Evolutionary conservation across 2,797 vertebrate species (phyloP), one percentile per base, ranked within the genome.

Genomic region (Coluber constrictor): DNA sequence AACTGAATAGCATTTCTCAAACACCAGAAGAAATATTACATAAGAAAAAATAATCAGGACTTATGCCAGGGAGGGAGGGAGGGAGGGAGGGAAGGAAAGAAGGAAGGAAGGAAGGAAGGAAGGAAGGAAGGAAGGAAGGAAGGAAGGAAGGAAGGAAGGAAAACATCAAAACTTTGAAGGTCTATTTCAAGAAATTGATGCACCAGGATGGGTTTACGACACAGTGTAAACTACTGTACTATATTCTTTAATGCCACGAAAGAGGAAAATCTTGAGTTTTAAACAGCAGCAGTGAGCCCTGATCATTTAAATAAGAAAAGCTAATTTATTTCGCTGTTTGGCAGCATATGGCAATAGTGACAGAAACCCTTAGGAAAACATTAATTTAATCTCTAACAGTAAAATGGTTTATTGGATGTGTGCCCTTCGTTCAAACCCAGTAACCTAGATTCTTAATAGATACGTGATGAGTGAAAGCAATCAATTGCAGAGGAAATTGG

Each of bases 391-490:
- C 63, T 90, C 86, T 61, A 88, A 56, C 61, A 61, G 61, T 87
- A 92, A 87, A 87, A 88, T 55, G 56, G 55, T 13, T 79, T 60
- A 51, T 90, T 92, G 43, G 94, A 55, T 87, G 91, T 63, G 54
- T 93, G 61, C 79, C 93, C 4, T 90, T 3, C 90, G 93, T 92
- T 94, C 51, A 70, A 66, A 93, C 43, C 60, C 61, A 59, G 18
- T 89, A 86, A 91, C 56, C 56, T 55, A 18, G 25, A 57, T 70
- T 66, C 93, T 93, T 96, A 95, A 95, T 43, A 79, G n/a, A 54
- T 59, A 93, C 92, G 74, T 61, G 61, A 94, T 92, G 89, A 96
- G 95, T 88, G 32, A 94, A 94, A 61, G 25, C 91, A 94, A 91
- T 5, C 66, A 32, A 94, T 96, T 95, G 87, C 91, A 93, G 88